Base-by-base conservation (phyloP, 1,140 invertebrate species). In the Trichonephila inaurata region DNA sequence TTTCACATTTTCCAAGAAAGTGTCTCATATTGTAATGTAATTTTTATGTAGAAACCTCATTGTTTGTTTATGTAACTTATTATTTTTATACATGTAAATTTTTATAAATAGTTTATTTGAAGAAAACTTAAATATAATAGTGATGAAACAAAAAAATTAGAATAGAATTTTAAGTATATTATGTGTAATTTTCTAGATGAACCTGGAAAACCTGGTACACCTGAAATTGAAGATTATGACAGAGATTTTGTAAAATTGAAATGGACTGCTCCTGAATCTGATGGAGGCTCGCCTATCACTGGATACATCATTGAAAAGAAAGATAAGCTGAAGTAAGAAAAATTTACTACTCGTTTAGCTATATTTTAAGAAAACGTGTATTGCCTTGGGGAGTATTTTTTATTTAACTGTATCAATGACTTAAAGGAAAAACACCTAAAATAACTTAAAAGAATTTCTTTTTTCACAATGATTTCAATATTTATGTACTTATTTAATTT, bases 211-310 rank as follows among this genome's bases (percentile, higher is more conserved):
- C 99, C 98, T 28, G 98, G 98, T 91, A 97, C 98, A 95, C 97
- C 99, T 8, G 97, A 98, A 95, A 97, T 99, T 44, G 98, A 99
- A 95, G 98, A 99, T 93, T 98, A 99, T 95, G 98, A 99, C 95
- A 99, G 99, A 1, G 97, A 97, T 19, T 98, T 99, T 95, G 98
- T 99, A 0, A 98, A 98, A 94, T 97, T 99, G 12, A 97, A 97
- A 95, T 99, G 98, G 98, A 97, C 96, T 7, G 97, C 98, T 93
- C 98, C 98, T 0, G 96, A 96, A 69, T 96, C 97, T 58, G 98
- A 99, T 95, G 98, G 98, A 44, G 98, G 98, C 72, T 97, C 98
- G 0, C 98, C 98, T 62, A 97, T 99, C 91, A 97, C 97, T 58
- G 97, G 97, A 28, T 99, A 99, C 95, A 96, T 99, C 81, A 96